Percentiles rank a stretch among this genome's conserved stretches.
Conservation (phyloP, 2,888 invertebrate species). For the Eretmocerus hayati region DNA sequence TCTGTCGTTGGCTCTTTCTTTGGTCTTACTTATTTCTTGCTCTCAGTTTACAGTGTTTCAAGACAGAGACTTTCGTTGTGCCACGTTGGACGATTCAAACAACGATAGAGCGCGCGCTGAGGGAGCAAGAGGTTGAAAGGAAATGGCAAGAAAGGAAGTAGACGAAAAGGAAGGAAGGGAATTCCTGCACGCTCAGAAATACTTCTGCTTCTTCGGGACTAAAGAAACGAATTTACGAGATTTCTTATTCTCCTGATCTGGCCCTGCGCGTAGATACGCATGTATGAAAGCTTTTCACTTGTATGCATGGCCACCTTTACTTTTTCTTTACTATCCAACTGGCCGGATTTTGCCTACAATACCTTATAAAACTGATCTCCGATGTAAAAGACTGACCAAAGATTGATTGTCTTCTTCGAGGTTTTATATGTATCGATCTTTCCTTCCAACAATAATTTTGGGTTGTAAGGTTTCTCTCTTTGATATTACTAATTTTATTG, state of each 20-base stretch:
- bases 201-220: slow-evolving; percentile 3
- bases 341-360: slow-evolving; percentile 8
- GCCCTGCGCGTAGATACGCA: neutral
- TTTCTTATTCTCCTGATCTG: slow-evolving; percentile 18
- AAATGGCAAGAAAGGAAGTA: slow-evolving; percentile 13
- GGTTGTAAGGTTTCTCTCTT: too few species aligned
- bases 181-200: slow-evolving; percentile 19
- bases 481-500: too few species aligned
- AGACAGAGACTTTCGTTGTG: slow-evolving; percentile 18
- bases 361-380: neutral
- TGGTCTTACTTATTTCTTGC: slow-evolving; percentile 13
- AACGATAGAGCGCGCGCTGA: slow-evolving; percentile 7
- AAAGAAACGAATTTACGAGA: slow-evolving; percentile 24
- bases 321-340: neutral
- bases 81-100: slow-evolving; percentile 20
- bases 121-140: slow-evolving; percentile 12
- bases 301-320: slow-evolving; percentile 8
- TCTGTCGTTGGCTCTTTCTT: slow-evolving; percentile 9
- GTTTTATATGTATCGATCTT: too few species aligned
- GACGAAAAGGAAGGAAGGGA: slow-evolving; percentile 21
- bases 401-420: slow-evolving; percentile 7
- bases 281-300: slow-evolving; percentile 11
- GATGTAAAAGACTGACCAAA: slow-evolving; percentile 1
- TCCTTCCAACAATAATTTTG: too few species aligned
- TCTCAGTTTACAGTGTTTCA: slow-evolving; percentile 13